A percentile compares a stretch with the other conserved stretches of the same genome.
These are phyloP conservation scores for Sebastolobus altivelis DNA, from an alignment of 2,797 vertebrate genomes.

Conservation along the genomic window DNA sequence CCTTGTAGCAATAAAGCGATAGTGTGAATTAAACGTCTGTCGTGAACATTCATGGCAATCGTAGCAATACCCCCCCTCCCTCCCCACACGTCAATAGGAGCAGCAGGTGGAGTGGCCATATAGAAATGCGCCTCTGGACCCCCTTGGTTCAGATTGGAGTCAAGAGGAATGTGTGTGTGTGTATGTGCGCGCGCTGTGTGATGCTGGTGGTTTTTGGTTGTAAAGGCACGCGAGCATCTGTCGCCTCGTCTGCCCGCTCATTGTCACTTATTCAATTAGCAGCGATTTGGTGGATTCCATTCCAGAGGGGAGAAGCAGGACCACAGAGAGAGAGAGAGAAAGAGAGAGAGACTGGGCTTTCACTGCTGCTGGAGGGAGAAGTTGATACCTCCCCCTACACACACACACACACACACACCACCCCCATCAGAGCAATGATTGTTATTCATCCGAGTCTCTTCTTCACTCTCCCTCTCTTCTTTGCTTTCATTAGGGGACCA, in stretches of 20 bases:
- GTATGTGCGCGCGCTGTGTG: background rate
- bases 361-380: constrained; percentile 61
- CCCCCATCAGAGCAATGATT: constrained; percentile 69
- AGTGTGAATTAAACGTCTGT: constrained; percentile 85
- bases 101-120: constrained; percentile 91
- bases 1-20: constrained; percentile 84
- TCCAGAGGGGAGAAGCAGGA: constrained; percentile 66
- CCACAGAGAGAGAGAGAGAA: constrained; percentile 16
- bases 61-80: constrained; percentile 15
- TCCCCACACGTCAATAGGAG: constrained; percentile 80
- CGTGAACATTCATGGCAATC: constrained; percentile 75
- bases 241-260: constrained; percentile 88
- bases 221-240: constrained; percentile 99
- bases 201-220: constrained; percentile 81
- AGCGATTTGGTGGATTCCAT: constrained; percentile 77
- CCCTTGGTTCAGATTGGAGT: constrained; percentile 55
- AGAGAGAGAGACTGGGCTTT: constrained; percentile 55
- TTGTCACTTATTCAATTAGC: constrained; percentile 97
- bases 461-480: constrained; percentile 53
- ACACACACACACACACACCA: constrained; percentile 27
- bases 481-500: constrained; percentile 73
- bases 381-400: constrained; percentile 32
- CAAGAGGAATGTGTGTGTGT: constrained; percentile 81
- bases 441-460: constrained; percentile 82
- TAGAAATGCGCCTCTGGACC: constrained; percentile 77